These are phyloP conservation scores for Tachina lurida DNA, from an alignment of 2,888 invertebrate genomes.

Conservation along the genomic window DNA sequence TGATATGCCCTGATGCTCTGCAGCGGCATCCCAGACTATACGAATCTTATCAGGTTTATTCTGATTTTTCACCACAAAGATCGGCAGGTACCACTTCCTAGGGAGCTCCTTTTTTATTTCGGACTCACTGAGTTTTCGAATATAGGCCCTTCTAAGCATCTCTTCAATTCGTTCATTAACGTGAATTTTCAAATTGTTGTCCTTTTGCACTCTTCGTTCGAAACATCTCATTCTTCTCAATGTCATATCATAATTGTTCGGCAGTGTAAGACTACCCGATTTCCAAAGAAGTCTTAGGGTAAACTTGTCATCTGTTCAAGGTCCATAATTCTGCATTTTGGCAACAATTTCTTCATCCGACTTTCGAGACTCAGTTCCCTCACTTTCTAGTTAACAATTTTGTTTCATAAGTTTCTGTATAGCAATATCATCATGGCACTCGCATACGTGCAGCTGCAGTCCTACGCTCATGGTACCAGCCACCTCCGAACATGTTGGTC, in stretches of 20 bases:
- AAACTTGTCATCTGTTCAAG: slow-evolving; percentile 40
- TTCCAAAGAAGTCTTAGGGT: slow-evolving; percentile 73
- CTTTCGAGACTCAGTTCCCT: background rate
- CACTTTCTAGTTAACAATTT: slow-evolving; percentile 43
- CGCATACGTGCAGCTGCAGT: slow-evolving; percentile 61
- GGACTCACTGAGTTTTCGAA: slow-evolving; percentile 39
- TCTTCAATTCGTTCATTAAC: slow-evolving; percentile 45
- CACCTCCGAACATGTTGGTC: background rate
- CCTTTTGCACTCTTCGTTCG: background rate
- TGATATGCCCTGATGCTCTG: slow-evolving; percentile 72
- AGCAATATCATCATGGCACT: slow-evolving; percentile 61
- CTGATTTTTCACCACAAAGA: slow-evolving; percentile 71
- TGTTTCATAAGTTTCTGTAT: slow-evolving; percentile 61
- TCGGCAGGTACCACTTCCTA: slow-evolving; percentile 75
- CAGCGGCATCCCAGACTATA: slow-evolving; percentile 77
- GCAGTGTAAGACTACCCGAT: slow-evolving; percentile 66
- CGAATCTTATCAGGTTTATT: slow-evolving; percentile 75
- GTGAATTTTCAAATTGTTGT: slow-evolving; percentile 28
- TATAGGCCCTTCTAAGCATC: slow-evolving; percentile 62
- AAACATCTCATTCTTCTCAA: slow-evolving; percentile 43
- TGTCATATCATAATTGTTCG: slow-evolving; percentile 71
- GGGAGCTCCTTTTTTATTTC: slow-evolving; percentile 31
- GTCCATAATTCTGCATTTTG: slow-evolving; percentile 29
- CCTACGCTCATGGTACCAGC: background rate
- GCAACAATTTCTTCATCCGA: background rate